Base-by-base conservation (phyloP, 2,797 vertebrate genomes). In the Sebastes trivittatus region DNA sequence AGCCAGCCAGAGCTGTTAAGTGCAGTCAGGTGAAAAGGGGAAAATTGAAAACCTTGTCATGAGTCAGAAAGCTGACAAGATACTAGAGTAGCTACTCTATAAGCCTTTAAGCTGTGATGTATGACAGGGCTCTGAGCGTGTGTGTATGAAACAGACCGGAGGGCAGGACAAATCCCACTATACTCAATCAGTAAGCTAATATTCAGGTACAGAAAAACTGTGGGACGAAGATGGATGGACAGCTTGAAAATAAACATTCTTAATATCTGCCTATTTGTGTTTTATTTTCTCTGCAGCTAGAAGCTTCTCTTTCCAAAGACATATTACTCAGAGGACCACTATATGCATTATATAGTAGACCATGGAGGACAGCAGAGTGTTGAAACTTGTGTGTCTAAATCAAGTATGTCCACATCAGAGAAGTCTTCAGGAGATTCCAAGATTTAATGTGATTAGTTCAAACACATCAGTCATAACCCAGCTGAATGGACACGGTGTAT, bases 21-120 rank as follows among this genome's bases (percentile, higher is more conserved):
- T 70, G 84, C 84, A 90, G 86, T 86, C 86, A 90, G 85, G 86
- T 91, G 87, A 90, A 71, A 78, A 90, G 59, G 46, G 30, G 61
- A 87, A 93, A 92, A 91, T 86, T 90, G 78, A 88, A 91, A 92
- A 85, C 23, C 76, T 75, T 87, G 89, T 90, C 85, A 81, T 68
- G 72, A 88, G 88, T 89, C 86, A 90, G 54, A 88, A 88, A 84
- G 34, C 77, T 84, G 89, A 87, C 81, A 77, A 87, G 85, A 85
- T 83, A 90, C 69, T 72, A 56, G 61, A 87, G 77, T 20, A 84
- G 76, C 69, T 69, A 72, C 80, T 88, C 65, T 68, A 73, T 71
- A 83, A 72, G 78, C 72, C 82, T 81, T 79, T 82, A 76, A 80
- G 80, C 72, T 86, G 66, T 71, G 81, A 84, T 70, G 72, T 86